Evolutionary conservation across 2,797 vertebrate species (phyloP).

Genomic region (Danio kyathit): DNA sequence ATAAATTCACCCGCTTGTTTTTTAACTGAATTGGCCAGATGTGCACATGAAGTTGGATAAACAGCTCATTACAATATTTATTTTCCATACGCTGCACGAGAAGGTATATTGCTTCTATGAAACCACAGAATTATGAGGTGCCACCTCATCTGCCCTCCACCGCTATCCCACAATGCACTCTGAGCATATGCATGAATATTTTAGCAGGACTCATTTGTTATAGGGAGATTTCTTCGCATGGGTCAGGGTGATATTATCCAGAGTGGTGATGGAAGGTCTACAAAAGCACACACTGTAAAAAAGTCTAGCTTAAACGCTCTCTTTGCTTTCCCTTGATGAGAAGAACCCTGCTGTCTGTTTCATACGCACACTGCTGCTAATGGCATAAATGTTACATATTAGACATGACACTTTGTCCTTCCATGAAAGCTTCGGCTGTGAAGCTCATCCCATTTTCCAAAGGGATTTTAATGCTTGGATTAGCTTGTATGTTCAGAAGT

Average conservation of each 20-base stretch:
- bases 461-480: slow-evolving; percentile 67
- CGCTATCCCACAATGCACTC: slow-evolving; percentile 20
- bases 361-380: slow-evolving; percentile 58
- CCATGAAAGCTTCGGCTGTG: slow-evolving; percentile 54
- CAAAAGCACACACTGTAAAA: slow-evolving; percentile 46
- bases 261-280: slow-evolving; percentile 49
- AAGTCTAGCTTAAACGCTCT: slow-evolving; percentile 57
- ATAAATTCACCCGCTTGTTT: slow-evolving; percentile 80
- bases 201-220: slow-evolving; percentile 1
- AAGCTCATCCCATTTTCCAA: slow-evolving; percentile 29
- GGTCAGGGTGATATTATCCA: slow-evolving; percentile 49
- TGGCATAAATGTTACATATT: slow-evolving; percentile 62
- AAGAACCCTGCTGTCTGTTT: slow-evolving; percentile 55
- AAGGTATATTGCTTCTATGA: slow-evolving; percentile 20
- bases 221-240: slow-evolving; percentile 8
- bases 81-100: slow-evolving; percentile 44
- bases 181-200: slow-evolving; percentile 29
- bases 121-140: slow-evolving; percentile 40
- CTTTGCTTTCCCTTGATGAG: slow-evolving; percentile 52
- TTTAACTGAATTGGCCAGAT: slow-evolving; percentile 80
- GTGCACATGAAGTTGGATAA: slow-evolving; percentile 76
- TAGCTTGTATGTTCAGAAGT: slow-evolving; percentile 46
- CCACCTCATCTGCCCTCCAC: slow-evolving; percentile 47
- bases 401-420: slow-evolving; percentile 63
- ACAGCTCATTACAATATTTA: slow-evolving; percentile 75